Conservation (phyloP, 2,113 vertebrate genomes). For the Corythaeola cristata region DNA sequence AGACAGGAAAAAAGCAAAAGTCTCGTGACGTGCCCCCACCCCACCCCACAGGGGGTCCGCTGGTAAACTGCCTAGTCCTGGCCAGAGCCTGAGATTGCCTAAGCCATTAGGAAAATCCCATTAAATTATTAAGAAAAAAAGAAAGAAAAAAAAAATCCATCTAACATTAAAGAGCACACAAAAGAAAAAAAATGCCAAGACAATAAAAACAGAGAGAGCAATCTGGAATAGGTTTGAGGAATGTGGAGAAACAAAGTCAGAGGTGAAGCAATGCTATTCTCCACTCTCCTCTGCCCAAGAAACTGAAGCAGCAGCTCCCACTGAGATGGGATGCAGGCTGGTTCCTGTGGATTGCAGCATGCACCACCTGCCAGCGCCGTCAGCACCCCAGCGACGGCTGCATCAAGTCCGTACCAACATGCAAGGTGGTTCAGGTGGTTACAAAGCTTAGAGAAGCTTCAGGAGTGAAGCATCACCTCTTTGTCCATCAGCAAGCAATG, state of each 20-base stretch:
- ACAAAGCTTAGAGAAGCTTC: background rate
- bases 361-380: background rate
- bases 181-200: background rate
- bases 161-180: background rate
- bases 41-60: background rate
- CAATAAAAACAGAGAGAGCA: background rate
- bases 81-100: background rate
- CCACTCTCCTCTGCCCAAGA: background rate
- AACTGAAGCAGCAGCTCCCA: background rate
- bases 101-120: conserved; percentile 7
- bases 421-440: background rate
- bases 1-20: conserved; percentile 28
- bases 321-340: background rate
- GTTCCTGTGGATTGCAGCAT: background rate
- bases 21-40: background rate
- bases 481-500: background rate
- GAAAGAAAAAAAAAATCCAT: background rate
- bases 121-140: background rate
- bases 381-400: background rate
- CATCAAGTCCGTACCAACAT: accelerated
- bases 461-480: background rate
- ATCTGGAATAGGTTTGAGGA: background rate
- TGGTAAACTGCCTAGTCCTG: background rate
- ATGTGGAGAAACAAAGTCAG: background rate
- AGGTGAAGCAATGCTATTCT: background rate